A percentile compares a stretch with the other conserved stretches of the same genome.
Evolutionary conservation across 2,797 vertebrate species (phyloP).

Genomic region (Phataginus tetradactyla): DNA sequence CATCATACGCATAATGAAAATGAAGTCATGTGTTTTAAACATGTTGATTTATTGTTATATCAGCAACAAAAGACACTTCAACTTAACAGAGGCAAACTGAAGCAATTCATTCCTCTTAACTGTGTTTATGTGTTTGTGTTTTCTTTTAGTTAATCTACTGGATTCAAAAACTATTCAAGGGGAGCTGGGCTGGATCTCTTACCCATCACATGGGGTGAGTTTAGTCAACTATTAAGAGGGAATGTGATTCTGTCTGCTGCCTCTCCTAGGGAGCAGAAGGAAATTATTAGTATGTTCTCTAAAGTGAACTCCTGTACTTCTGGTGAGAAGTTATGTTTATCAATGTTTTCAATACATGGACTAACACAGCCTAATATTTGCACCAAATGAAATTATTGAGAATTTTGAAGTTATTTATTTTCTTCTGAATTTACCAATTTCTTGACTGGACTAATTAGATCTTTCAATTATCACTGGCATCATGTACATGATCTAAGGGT

Average conservation of each 20-base stretch:
- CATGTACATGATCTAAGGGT: not conserved
- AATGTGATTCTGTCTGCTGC: slow-evolving; percentile 65
- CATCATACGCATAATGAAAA: slow-evolving; percentile 54
- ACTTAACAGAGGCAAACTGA: slow-evolving; percentile 82
- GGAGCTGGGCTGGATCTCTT: slow-evolving; percentile 99
- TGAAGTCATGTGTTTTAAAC: slow-evolving; percentile 56
- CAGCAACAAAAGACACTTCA: slow-evolving; percentile 80
- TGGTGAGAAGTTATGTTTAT: not conserved
- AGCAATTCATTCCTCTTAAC: slow-evolving; percentile 85
- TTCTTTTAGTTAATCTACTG: slow-evolving; percentile 96
- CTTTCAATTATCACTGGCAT: not conserved
- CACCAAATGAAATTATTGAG: not conserved
- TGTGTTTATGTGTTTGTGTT: slow-evolving; percentile 74
- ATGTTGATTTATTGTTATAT: not conserved
- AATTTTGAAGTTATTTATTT: not conserved
- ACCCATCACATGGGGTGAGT: slow-evolving; percentile 98
- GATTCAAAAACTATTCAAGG: slow-evolving; percentile 99
- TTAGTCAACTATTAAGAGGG: slow-evolving; percentile 74
- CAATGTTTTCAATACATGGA: not conserved
- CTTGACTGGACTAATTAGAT: not conserved
- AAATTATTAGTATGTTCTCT: not conserved
- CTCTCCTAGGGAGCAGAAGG: slow-evolving; percentile 63
- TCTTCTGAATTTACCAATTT: not conserved
- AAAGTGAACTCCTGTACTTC: not conserved
- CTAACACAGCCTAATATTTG: not conserved